A percentile compares a stretch with the other conserved stretches of the same genome.
phyloP scores from a whole-genome alignment of 35 echinoderm and acorn worm genomes.

The Nesometra sesokonis region DNA sequence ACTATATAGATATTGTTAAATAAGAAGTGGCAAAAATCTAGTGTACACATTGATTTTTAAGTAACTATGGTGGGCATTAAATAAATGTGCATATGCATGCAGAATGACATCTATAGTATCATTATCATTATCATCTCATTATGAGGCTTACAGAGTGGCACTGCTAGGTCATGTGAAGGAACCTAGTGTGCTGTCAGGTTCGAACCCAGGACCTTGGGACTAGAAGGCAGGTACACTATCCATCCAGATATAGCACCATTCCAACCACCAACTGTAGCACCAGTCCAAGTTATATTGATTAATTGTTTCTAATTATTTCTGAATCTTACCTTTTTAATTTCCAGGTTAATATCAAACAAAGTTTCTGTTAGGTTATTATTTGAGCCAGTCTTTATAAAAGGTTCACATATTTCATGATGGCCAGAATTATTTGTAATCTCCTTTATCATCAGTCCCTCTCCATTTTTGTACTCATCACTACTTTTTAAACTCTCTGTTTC shows the following conservation, averaged over 20 bases:
- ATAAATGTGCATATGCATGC: background rate
- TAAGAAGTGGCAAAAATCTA: no score
- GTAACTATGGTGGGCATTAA: background rate
- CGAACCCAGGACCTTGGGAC: no score
- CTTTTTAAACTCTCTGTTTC: background rate
- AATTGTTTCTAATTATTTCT: no score
- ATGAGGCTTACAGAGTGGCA: no score
- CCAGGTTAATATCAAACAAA: background rate
- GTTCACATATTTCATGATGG: background rate
- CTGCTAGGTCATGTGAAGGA: no score
- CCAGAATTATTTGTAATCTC: background rate
- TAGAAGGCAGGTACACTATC: no score
- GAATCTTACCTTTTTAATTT: background rate
- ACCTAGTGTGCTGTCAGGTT: no score
- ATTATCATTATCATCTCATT: background rate
- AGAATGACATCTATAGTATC: background rate
- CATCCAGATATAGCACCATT: background rate
- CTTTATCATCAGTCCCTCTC: background rate
- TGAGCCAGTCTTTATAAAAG: background rate
- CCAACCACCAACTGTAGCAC: background rate
- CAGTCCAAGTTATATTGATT: no score
- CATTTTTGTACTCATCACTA: background rate
- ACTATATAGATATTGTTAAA: no score
- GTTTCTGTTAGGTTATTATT: background rate
- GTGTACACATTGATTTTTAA: background rate